phyloP scores from a whole-genome alignment of 1,140 invertebrate species.

The Patella vulgata region DNA sequence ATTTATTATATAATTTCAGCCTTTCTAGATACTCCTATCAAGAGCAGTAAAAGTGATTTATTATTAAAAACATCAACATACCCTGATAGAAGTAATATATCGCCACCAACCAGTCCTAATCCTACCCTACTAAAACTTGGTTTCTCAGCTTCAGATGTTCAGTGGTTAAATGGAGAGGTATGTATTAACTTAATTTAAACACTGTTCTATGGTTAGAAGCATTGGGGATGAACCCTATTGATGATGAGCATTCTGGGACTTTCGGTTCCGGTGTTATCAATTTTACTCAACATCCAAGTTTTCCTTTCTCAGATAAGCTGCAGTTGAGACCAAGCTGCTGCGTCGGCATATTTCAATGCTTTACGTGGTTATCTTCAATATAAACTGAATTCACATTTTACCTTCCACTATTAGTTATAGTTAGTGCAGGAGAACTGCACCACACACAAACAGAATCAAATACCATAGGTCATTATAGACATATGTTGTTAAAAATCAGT shows the following conservation, averaged over 20 bases:
- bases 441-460: too few species aligned
- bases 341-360: constrained; percentile 4
- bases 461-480: too few species aligned
- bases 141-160: neutral
- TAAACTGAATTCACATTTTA: neutral
- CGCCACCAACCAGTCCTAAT: constrained; percentile 5
- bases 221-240: too few species aligned
- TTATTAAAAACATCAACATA: neutral
- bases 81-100: neutral
- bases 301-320: too few species aligned
- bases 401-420: constrained; percentile 2
- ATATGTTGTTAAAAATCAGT: too few species aligned
- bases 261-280: neutral
- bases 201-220: too few species aligned
- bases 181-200: neutral
- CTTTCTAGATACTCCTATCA: too few species aligned
- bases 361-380: neutral
- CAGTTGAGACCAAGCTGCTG: too few species aligned
- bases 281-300: too few species aligned
- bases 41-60: too few species aligned
- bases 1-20: too few species aligned
- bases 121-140: neutral
- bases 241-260: too few species aligned
- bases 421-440: neutral
- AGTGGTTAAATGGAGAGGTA: constrained; percentile 13